Conservation (phyloP, 2,113 vertebrate species). For the Corvus moneduloides region DNA sequence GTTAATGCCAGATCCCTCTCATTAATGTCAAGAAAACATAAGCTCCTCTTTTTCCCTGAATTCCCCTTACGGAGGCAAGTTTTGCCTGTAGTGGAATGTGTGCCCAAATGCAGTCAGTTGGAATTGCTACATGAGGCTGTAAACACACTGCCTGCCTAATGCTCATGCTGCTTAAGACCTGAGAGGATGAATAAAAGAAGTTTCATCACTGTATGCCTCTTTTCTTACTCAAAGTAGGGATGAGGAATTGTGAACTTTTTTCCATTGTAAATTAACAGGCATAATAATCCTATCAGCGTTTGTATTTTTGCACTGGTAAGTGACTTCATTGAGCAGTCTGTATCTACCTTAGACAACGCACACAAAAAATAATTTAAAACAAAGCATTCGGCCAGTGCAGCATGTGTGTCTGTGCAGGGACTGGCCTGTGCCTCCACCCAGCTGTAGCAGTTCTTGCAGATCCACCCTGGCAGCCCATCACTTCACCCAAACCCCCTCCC, state of each 20-base stretch:
- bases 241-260: neutral
- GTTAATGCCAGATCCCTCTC: conserved; percentile 39
- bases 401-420: neutral
- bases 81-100: neutral
- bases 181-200: neutral
- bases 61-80: neutral
- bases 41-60: neutral
- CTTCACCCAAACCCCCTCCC: neutral
- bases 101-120: neutral
- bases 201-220: neutral
- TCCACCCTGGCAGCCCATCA: neutral
- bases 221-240: neutral
- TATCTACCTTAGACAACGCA: neutral
- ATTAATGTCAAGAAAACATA: conserved; percentile 47
- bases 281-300: neutral
- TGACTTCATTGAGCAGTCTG: neutral
- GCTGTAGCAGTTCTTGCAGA: neutral
- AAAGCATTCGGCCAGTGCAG: neutral
- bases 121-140: neutral
- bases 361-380: neutral
- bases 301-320: neutral
- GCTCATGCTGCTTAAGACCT: neutral
- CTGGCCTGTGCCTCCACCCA: neutral
- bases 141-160: neutral
- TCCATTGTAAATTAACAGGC: neutral